Conservation (phyloP, 2,113 vertebrate species). For the Coracopsis vasa region DNA sequence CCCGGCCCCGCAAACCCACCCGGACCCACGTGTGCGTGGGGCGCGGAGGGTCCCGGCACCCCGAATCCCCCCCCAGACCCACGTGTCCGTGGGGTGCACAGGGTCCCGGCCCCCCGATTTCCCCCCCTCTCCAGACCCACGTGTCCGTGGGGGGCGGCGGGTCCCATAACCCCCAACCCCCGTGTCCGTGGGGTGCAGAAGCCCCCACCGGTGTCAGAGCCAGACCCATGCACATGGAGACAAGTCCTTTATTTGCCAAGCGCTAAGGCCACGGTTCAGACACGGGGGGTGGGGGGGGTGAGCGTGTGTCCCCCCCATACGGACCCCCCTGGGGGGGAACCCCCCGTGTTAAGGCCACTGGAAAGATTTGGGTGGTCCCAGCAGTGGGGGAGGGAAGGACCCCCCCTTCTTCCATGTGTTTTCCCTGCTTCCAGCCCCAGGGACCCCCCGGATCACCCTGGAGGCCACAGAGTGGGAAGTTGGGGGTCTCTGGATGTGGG, state of each 20-base stretch:
- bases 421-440: not conserved
- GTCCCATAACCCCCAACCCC: not conserved
- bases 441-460: fast-evolving
- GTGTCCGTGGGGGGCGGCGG: no score
- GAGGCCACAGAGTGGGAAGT: fast-evolving
- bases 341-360: not conserved
- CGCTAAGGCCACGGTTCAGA: not conserved
- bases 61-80: no score
- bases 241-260: constrained; percentile 19
- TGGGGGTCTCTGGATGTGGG: fast-evolving
- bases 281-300: no score
- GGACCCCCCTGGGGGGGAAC: fast-evolving
- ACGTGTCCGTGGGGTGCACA: no score
- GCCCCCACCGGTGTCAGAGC: no score
- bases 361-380: not conserved
- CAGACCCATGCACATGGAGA: fast-evolving
- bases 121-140: no score
- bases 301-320: fast-evolving
- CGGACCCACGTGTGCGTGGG: no score
- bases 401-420: fast-evolving
- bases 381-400: not conserved
- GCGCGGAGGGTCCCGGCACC: no score
- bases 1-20: no score
- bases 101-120: no score
- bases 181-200: not conserved